Evolutionary conservation across 2,113 vertebrate species (phyloP), one percentile per base, ranked within the genome.

Genomic region (Stigmatopora nigra): DNA sequence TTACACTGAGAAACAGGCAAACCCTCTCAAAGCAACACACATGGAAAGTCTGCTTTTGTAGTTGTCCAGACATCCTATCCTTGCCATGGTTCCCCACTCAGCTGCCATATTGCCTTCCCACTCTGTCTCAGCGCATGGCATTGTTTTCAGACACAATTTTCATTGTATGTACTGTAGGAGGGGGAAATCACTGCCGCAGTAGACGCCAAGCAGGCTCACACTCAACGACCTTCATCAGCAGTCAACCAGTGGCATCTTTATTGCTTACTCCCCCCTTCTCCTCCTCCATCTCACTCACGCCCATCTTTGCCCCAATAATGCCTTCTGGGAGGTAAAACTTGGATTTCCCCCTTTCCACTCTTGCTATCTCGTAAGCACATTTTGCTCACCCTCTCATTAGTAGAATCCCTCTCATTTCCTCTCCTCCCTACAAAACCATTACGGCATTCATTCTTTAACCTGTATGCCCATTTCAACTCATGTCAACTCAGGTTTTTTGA

Each of bases 291-390:
- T 9, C 71, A 7, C 53, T 64, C 55, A 5, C 53, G 41, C 22
- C 60, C 65, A 20, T 15, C 31, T 25, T 20, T 3, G 10, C 58
- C 68, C 14, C 52, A 11, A 49, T 45, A 16, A 44, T 16, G 63
- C 70, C 81, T 78, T 75, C 81, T 79, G 85, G 85, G 85, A 85
- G 85, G 86, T 87, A 87, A 87, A 87, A 76, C 79, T 73, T 85
- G 86, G 87, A 88, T 84, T 88, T 89, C 81, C 87, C 87, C 84
- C 59, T 82, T 85, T 88, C 83, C 84, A 85, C 83, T 82, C 82
- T 84, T 81, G 70, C 78, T 75, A 56, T 65, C 78, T 86, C 75
- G 76, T 83, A 77, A 83, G 85, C 69, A 58, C 71, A 61, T 74
- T 3, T 61, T 71, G 72, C 84, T 84, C 77, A 82, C 81, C 87